Percentiles rank a stretch among this genome's conserved stretches.
Evolutionary conservation across 2,797 vertebrate species (phyloP).

Genomic region (Bryconaethiops microstoma): DNA sequence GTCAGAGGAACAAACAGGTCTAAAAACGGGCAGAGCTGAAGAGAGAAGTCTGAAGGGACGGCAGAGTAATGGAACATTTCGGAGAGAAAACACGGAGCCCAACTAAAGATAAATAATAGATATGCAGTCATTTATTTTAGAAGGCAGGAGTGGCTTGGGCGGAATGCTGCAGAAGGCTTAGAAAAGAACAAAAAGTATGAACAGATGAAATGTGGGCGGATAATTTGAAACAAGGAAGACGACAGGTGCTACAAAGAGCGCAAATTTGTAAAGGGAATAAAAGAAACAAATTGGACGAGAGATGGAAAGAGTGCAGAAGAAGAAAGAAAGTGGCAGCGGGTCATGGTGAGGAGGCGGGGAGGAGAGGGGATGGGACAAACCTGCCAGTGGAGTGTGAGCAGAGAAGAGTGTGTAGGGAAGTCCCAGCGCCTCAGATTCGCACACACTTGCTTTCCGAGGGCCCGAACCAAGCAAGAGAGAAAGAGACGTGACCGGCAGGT

Average conservation of each 20-base stretch:
- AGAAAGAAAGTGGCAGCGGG: conserved; percentile 68
- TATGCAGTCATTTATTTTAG: not conserved
- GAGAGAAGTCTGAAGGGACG: conserved; percentile 63
- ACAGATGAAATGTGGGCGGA: conserved; percentile 66
- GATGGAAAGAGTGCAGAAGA: conserved; percentile 74
- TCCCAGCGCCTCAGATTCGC: conserved; percentile 86
- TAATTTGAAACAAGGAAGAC: conserved; percentile 45
- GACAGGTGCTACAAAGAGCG: not conserved
- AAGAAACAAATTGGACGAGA: conserved; percentile 42
- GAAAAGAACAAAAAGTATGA: conserved; percentile 8
- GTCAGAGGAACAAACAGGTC: conserved; percentile 71
- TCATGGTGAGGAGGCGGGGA: conserved; percentile 81
- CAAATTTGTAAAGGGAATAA: not conserved
- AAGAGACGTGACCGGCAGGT: conserved; percentile 73
- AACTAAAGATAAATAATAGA: conserved; percentile 29
- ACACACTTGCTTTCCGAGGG: conserved; percentile 85
- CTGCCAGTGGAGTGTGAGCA: conserved; percentile 82
- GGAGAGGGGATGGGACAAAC: conserved; percentile 79
- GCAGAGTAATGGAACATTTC: conserved; percentile 10
- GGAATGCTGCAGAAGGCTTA: not conserved
- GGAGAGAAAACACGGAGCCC: conserved; percentile 18
- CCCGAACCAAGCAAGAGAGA: conserved; percentile 88
- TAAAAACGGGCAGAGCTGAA: conserved; percentile 78
- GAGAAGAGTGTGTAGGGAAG: conserved; percentile 86
- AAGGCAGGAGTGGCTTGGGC: not conserved